phyloP scores from a whole-genome alignment of 2,113 vertebrate species.

The Uria lomvia region DNA sequence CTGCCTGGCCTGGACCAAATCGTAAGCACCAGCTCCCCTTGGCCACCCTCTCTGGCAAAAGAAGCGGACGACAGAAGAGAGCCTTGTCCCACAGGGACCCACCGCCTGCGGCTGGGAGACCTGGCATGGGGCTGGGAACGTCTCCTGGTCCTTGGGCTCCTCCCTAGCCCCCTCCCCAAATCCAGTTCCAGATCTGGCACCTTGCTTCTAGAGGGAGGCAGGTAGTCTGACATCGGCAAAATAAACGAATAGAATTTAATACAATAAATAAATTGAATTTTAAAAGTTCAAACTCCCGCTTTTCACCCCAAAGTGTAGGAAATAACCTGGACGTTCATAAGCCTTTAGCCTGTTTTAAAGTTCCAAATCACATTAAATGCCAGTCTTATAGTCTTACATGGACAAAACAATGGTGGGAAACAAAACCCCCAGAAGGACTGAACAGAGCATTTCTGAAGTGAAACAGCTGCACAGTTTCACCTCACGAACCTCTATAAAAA shows the following conservation, averaged over 20 bases:
- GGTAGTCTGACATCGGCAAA: neutral
- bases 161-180: neutral
- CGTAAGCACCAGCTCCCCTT: neutral
- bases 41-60: neutral
- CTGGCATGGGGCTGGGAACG: neutral
- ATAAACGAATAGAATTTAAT: neutral
- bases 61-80: neutral
- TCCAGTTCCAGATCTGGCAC: neutral
- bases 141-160: accelerated
- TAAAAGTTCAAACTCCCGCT: neutral
- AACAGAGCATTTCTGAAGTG: neutral
- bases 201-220: neutral
- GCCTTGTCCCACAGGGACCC: neutral
- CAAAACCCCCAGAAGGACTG: neutral
- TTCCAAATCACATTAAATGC: neutral
- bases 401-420: neutral
- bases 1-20: neutral
- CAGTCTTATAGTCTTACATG: neutral
- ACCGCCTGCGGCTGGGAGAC: accelerated
- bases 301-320: neutral
- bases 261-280: neutral
- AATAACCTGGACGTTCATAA: neutral
- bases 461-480: neutral
- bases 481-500: neutral
- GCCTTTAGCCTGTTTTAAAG: neutral